Evolutionary conservation across 2,797 vertebrate genomes (phyloP).

Genomic region (Iguana delicatissima): DNA sequence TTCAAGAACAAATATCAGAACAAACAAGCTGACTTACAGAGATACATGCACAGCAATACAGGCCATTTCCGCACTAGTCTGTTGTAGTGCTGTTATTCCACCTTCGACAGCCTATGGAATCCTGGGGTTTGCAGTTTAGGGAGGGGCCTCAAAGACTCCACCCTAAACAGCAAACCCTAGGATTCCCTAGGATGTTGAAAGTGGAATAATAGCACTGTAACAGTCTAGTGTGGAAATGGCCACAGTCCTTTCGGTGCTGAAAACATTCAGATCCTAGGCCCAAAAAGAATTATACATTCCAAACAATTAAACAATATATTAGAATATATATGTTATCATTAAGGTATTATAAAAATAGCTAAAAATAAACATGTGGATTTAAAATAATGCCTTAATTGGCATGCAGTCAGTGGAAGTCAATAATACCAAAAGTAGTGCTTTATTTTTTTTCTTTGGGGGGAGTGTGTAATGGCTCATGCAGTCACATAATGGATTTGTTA

Average conservation of each 20-base stretch:
- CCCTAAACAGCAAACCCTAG: too few species aligned
- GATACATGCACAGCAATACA: too few species aligned
- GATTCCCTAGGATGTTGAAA: too few species aligned
- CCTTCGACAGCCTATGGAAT: too few species aligned
- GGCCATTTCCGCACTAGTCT: too few species aligned
- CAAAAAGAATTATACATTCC: neutral
- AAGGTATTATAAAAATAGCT: slow-evolving; percentile 2
- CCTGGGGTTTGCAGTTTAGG: too few species aligned
- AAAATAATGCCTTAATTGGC: slow-evolving; percentile 23
- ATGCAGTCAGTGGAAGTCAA: slow-evolving; percentile 30
- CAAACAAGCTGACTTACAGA: neutral
- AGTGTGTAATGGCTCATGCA: slow-evolving; percentile 21
- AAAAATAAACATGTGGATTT: slow-evolving; percentile 19
- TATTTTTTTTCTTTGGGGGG: neutral
- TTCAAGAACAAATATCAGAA: neutral
- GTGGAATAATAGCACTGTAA: too few species aligned
- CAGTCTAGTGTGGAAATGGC: too few species aligned
- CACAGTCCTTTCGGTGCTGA: neutral
- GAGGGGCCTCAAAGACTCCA: too few species aligned
- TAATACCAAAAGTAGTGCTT: slow-evolving; percentile 41
- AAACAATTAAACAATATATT: slow-evolving; percentile 18
- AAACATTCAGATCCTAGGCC: neutral
- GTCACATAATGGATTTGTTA: slow-evolving; percentile 42
- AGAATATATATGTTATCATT: slow-evolving; percentile 10
- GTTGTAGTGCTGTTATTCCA: too few species aligned